These are phyloP conservation scores for Hippocampus zosterae DNA, from an alignment of 2,113 vertebrate species.

Conservation along the genomic window DNA sequence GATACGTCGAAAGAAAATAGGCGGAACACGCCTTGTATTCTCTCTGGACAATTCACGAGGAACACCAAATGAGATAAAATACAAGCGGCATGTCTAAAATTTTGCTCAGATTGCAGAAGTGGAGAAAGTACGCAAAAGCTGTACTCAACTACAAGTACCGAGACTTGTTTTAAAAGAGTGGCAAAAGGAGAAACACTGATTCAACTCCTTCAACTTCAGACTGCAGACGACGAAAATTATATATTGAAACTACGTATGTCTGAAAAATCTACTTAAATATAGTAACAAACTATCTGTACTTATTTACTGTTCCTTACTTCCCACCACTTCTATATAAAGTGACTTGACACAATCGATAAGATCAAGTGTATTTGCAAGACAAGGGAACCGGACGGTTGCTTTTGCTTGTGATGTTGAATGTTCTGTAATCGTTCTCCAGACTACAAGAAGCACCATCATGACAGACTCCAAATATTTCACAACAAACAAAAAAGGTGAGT, in stretches of 20 bases:
- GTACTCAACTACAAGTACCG: not conserved
- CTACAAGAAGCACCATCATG: slow-evolving; percentile 77
- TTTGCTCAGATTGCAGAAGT: not conserved
- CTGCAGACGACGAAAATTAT: not conserved
- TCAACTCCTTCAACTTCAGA: not conserved
- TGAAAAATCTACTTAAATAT: not conserved
- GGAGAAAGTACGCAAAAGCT: not conserved
- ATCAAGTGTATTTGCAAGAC: not conserved
- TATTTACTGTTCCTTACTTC: too few species aligned
- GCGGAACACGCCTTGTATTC: not conserved
- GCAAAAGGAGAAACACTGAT: not conserved
- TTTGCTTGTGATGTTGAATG: not conserved
- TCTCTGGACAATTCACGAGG: not conserved
- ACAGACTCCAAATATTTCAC: slow-evolving; percentile 99
- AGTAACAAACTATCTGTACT: too few species aligned
- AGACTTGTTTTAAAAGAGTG: not conserved
- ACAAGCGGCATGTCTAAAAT: not conserved
- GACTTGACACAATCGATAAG: too few species aligned
- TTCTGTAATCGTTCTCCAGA: slow-evolving; percentile 38
- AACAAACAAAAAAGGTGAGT: slow-evolving; percentile 96
- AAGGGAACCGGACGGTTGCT: not conserved
- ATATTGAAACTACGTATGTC: not conserved
- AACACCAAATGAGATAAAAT: not conserved
- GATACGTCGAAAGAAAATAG: not conserved
- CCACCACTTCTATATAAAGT: too few species aligned